phyloP scores from a whole-genome alignment of 2,888 invertebrate species.

The Nematopogon swammerdamellus region DNA sequence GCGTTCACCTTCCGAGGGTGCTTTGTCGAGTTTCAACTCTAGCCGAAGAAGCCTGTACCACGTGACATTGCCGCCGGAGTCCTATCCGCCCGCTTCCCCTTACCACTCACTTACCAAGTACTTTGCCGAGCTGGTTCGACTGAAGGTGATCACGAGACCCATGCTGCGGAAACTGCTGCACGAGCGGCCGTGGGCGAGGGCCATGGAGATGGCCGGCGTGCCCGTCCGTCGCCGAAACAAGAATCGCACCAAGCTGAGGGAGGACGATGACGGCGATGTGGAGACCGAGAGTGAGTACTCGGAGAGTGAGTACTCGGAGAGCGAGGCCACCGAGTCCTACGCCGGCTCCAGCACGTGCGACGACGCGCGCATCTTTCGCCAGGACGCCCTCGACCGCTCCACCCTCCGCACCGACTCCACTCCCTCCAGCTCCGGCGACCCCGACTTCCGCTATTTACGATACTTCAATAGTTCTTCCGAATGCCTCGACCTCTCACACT shows the following conservation, averaged over 20 bases:
- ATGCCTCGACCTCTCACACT: constrained; percentile 26
- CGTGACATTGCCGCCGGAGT: constrained; percentile 67
- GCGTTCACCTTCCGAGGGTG: constrained; percentile 53
- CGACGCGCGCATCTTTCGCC: constrained; percentile 47
- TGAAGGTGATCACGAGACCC: constrained; percentile 66
- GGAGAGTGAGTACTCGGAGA: constrained; percentile 36
- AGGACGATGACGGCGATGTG: constrained; percentile 41
- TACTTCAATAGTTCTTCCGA: constrained; percentile 52
- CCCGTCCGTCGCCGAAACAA: constrained; percentile 43
- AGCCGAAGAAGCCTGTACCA: constrained; percentile 53
- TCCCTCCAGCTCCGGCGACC: constrained; percentile 54
- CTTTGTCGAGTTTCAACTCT: constrained; percentile 52
- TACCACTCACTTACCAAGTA: constrained; percentile 74
- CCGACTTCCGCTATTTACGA: constrained; percentile 64
- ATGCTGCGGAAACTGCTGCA: constrained; percentile 75
- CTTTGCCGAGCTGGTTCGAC: constrained; percentile 71
- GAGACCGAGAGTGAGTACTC: constrained; percentile 39
- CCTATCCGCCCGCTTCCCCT: constrained; percentile 73
- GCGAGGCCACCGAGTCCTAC: constrained; percentile 38
- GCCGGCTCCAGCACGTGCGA: constrained; percentile 27
- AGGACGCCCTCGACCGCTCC: constrained; percentile 56
- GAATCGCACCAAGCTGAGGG: constrained; percentile 37
- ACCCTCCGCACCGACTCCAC: constrained; percentile 43
- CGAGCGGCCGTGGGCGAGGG: constrained; percentile 50
- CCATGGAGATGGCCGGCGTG: constrained; percentile 41